phyloP scores from a whole-genome alignment of 2,113 vertebrate genomes.

The Smithornis capensis region DNA sequence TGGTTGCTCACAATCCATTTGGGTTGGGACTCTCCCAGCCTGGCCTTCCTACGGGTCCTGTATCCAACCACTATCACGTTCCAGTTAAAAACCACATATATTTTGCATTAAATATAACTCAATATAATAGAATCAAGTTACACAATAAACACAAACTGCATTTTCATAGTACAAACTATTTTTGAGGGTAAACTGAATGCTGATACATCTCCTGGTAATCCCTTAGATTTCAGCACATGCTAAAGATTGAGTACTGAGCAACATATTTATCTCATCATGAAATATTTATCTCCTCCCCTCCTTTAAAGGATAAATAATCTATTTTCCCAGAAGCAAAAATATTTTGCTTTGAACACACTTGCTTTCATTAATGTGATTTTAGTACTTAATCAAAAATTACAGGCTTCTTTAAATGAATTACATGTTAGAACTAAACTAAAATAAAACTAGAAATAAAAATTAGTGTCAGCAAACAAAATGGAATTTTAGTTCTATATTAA shows the following conservation, averaged over 20 bases:
- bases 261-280: slow-evolving; percentile 6
- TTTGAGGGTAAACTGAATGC: background rate
- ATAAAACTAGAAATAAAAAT: background rate
- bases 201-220: background rate
- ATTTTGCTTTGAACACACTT: background rate
- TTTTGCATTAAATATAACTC: background rate
- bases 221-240: background rate
- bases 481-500: background rate
- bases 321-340: background rate
- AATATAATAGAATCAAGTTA: background rate
- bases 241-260: slow-evolving; percentile 22
- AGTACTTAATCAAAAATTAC: background rate
- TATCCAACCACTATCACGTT: background rate
- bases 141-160: background rate
- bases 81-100: background rate
- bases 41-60: background rate
- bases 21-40: background rate
- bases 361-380: background rate
- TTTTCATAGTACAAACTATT: background rate
- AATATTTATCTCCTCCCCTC: background rate
- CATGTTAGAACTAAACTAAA: background rate
- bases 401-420: background rate
- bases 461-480: accelerated
- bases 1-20: background rate
- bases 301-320: background rate